These are phyloP conservation scores for Leptinotarsa tumamoca DNA, from an alignment of 2,888 invertebrate species.

Conservation along the genomic window DNA sequence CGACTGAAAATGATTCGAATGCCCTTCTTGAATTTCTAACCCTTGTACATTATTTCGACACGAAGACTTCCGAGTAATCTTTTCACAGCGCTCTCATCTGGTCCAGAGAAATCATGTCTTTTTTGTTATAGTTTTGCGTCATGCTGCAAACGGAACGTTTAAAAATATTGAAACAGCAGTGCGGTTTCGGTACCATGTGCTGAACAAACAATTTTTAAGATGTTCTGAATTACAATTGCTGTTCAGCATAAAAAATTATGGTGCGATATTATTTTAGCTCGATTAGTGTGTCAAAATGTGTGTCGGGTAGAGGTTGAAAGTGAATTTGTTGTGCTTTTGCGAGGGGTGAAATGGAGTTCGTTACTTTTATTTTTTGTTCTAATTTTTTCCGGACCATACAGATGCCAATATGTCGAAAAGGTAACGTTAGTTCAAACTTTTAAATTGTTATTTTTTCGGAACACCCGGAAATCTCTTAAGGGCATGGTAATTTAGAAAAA, in stretches of 20 bases:
- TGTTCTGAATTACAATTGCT: slow-evolving; percentile 13
- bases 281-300: slow-evolving; percentile 9
- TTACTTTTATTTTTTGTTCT: background rate
- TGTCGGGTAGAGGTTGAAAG: slow-evolving; percentile 4
- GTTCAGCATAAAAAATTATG: slow-evolving; percentile 16
- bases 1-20: slow-evolving; percentile 14
- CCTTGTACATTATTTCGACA: slow-evolving; percentile 22
- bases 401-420: background rate
- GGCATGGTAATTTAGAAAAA: background rate
- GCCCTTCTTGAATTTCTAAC: slow-evolving; percentile 22
- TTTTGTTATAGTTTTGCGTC: slow-evolving; percentile 36
- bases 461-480: too few species aligned
- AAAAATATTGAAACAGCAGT: slow-evolving; percentile 35
- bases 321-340: background rate
- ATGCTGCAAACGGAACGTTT: slow-evolving; percentile 31
- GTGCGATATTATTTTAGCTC: slow-evolving; percentile 10
- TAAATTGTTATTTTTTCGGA: background rate
- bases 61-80: slow-evolving; percentile 32
- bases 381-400: background rate
- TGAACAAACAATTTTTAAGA: slow-evolving; percentile 29
- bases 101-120: slow-evolving; percentile 38
- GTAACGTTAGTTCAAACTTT: background rate
- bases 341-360: background rate
- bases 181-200: slow-evolving; percentile 36
- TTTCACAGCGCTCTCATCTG: slow-evolving; percentile 38